Conservation (phyloP, 1,140 invertebrate species). For the Procambarus virginalis region DNA sequence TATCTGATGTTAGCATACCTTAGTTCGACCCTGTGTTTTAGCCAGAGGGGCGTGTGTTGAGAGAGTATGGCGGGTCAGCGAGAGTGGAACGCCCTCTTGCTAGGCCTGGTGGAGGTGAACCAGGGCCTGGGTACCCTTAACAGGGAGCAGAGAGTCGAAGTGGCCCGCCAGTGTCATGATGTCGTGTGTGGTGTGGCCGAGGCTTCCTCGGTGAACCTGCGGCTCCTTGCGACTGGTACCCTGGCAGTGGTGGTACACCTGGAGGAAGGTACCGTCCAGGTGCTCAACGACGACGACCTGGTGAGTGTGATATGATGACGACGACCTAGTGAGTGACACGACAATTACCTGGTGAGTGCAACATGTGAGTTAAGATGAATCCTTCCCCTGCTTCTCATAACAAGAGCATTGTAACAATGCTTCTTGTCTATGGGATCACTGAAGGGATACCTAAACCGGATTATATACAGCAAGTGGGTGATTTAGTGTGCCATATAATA, state of each 20-base stretch:
- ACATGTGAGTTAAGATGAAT: too few species aligned
- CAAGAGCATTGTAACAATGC: too few species aligned
- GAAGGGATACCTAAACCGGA: too few species aligned
- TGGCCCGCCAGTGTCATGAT: slow-evolving; percentile 7
- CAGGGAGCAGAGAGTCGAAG: background rate
- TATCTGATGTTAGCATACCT: too few species aligned
- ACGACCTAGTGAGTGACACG: too few species aligned
- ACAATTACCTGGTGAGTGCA: too few species aligned
- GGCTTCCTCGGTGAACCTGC: background rate
- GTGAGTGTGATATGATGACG: background rate
- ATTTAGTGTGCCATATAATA: too few species aligned
- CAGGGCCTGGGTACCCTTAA: background rate
- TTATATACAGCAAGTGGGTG: too few species aligned
- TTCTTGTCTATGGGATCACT: too few species aligned
- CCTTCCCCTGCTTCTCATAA: too few species aligned
- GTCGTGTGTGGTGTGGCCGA: background rate
- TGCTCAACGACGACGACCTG: slow-evolving; percentile 15
- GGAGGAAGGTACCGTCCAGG: background rate
- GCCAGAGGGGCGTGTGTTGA: too few species aligned
- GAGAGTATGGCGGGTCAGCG: background rate
- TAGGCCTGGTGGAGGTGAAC: slow-evolving; percentile 22
- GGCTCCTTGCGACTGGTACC: background rate
- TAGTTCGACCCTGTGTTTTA: too few species aligned
- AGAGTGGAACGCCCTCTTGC: background rate
- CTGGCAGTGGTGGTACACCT: background rate